Evolutionary conservation across 2,888 invertebrate species (phyloP), one percentile per base, ranked within the genome.

Genomic region (Rhingia campestris): DNA sequence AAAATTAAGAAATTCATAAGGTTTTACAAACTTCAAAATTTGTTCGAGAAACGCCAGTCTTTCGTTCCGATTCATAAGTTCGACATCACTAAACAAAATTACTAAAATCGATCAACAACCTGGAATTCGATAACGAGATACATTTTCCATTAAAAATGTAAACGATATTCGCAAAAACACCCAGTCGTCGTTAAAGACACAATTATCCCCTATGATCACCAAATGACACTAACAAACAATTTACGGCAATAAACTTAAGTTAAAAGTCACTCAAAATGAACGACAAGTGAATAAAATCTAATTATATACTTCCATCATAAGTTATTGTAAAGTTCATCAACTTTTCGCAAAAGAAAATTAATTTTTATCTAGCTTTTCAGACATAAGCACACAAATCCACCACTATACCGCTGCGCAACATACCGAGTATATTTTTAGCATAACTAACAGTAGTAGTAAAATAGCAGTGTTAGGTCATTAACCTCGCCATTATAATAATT

Each of bases 311-410:
- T 61, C 47, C 41, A n/a, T 39, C 56, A 70, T 75, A 75, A 81
- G 69, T 53, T 49, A 2, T 45, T 45, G 12, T 64, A 81, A 81
- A 81, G 81, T 81, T 81, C 81, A 81, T 51, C 75, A 63, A 58
- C 80, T 75, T 45, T 63, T 69, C 69, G 63, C 32, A 63, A 63
- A 58, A 30, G 56, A 61, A 69, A 74, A 37, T 56, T 4, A 14
- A 45, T 51, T 45, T 22, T 49, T 54, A 54, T 54, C 54, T 41
- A 35, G 47, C 51, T 73, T 66, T 66, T 39, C 43, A 41, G 66
- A 73, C 59, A 45, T 73, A 51, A 35, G 12, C 14, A 22, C 12
- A 59, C 14, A 43, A 43, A 10, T 30, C n/a, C 33, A 14, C 12
- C n/a, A 6, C 12, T 41, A 43, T 41, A 43, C 59, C 33, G 37